Base-by-base conservation (phyloP, 1,140 invertebrate species). In the Pentalonia nigronervosa region DNA sequence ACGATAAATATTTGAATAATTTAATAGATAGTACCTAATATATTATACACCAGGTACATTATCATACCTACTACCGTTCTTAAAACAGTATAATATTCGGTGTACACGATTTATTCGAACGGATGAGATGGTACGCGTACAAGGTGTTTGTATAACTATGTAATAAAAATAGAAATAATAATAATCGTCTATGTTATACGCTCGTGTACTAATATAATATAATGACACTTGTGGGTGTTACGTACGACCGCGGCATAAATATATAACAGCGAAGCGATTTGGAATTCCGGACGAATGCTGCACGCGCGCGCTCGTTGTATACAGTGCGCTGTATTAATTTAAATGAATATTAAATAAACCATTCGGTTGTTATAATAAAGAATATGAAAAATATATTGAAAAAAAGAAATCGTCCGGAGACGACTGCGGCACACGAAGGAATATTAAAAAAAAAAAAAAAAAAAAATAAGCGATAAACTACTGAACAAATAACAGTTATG, bases 391-490 rank as follows among this genome's bases (percentile, higher is more conserved):
- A 87, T n/a, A 36, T 48, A 48, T 48, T 53, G 48, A 48, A 48
- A 50, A 48, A 84, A 84, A 41, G 45, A 25, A 84, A 87, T 6
- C 14, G 25, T 45, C 30, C 41, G 21, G 20, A 34, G 47, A 47
- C 30, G 48, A 34, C 48, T 56, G 7, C 20, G 48, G 36, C 17
- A 45, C 87, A 34, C 87, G 87, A 20, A 25, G 48, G 21, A 7
- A 56, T 56, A 36, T 34, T 36, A 48, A 47, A 3, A 86, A 45
- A 47, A 25, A 30, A 87, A 47, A 48, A 21, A 89, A 56, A 84
- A 89, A 56, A 89, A n/a, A n/a, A n/a, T n/a, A n/a, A 34, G n/a
- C 87, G 87, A 89, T 89, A 89, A 89, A 89, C 87, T 89, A 89
- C 87, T 56, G 87, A 89, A 89, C 48, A 53, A 60, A 41, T 41